phyloP scores from a whole-genome alignment of 2,113 vertebrate species.

The Oenanthe oenanthe region DNA sequence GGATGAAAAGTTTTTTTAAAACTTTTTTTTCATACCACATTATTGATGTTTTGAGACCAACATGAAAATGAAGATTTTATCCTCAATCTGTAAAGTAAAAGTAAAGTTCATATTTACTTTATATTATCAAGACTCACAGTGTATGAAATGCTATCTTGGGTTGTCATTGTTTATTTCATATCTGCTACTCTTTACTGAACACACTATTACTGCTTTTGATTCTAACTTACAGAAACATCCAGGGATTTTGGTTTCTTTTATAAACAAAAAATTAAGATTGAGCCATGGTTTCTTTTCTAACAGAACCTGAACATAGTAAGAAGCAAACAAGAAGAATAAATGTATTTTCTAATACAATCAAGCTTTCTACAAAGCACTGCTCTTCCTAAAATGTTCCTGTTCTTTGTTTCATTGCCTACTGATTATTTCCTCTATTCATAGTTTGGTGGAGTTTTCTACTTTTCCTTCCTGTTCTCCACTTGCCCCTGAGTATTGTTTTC shows the following conservation, averaged over 20 bases:
- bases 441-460: neutral
- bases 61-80: neutral
- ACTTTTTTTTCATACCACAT: neutral
- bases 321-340: neutral
- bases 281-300: neutral
- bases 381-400: neutral
- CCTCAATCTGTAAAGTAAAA: neutral
- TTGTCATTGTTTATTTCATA: neutral
- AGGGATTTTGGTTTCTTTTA: neutral
- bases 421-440: neutral
- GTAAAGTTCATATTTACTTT: neutral
- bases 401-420: neutral
- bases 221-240: neutral
- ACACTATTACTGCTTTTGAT: neutral
- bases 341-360: neutral
- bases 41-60: neutral
- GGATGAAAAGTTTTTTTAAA: neutral
- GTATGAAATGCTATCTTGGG: neutral
- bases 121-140: neutral
- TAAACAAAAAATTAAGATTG: neutral
- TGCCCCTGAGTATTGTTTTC: neutral
- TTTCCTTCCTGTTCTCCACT: neutral
- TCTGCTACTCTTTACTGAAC: neutral
- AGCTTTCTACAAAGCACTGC: neutral
- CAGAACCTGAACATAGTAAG: neutral